These are phyloP conservation scores for Poeciliopsis infans DNA, from an alignment of 2,797 vertebrate genomes.

Conservation along the genomic window DNA sequence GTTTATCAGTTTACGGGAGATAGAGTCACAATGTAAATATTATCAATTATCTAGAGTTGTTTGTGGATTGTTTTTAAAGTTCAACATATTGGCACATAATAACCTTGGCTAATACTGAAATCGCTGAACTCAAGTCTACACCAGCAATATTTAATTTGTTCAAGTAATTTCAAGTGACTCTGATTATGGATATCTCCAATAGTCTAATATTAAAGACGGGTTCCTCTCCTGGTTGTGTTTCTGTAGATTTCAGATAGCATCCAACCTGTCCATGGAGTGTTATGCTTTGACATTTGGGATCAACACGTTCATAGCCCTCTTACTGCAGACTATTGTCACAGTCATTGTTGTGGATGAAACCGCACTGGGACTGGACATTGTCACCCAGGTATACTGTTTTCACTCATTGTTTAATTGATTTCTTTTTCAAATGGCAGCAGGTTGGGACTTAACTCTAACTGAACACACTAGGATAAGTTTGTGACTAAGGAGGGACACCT, in stretches of 20 bases:
- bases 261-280: constrained; percentile 79
- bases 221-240: not conserved
- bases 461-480: not conserved
- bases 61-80: not conserved
- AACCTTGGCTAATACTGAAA: not conserved
- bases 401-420: not conserved
- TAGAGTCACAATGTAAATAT: not conserved
- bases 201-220: not conserved
- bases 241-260: constrained; percentile 80
- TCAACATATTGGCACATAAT: not conserved
- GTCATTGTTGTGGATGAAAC: constrained; percentile 72
- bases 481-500: constrained; percentile 47
- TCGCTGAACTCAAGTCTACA: not conserved
- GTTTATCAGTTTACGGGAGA: not conserved
- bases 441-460: not conserved
- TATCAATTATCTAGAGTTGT: not conserved
- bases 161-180: not conserved
- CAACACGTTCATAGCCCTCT: constrained; percentile 79
- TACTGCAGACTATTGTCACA: constrained; percentile 78
- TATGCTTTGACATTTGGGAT: constrained; percentile 82
- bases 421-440: not conserved
- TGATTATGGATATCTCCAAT: not conserved
- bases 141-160: not conserved
- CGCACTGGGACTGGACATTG: constrained; percentile 75
- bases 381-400: constrained; percentile 71